Conservation (phyloP, 2,797 vertebrate genomes). For the Dromococcyx pavoninus region DNA sequence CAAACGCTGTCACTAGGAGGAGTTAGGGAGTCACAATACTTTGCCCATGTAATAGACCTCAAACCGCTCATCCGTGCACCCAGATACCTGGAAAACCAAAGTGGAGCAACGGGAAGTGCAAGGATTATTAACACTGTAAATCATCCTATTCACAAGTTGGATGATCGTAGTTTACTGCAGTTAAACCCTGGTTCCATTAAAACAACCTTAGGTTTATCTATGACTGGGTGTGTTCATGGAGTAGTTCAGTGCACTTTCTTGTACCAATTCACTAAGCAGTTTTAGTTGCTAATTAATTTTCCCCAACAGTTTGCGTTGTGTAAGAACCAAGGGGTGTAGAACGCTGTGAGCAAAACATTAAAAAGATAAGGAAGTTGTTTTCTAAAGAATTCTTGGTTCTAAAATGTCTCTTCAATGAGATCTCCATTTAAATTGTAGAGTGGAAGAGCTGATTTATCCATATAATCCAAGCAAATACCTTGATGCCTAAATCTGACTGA, state of each 20-base stretch:
- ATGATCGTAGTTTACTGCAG: background rate
- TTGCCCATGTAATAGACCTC: rapidly evolving
- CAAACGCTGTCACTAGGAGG: constrained; percentile 13
- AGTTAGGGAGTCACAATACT: background rate
- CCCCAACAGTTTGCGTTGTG: background rate
- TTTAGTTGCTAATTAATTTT: background rate
- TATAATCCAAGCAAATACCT: background rate
- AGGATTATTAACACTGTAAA: background rate
- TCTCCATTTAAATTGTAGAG: background rate
- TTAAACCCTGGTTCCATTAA: background rate
- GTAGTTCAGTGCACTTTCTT: background rate
- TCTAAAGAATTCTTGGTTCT: background rate
- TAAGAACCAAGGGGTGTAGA: background rate
- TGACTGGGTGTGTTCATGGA: background rate
- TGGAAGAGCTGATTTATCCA: background rate
- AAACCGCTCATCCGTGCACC: background rate
- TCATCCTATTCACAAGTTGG: background rate
- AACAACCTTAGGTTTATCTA: background rate
- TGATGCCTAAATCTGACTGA: background rate
- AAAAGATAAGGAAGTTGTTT: background rate
- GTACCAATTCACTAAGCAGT: background rate
- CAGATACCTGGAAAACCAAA: background rate
- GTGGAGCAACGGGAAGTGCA: background rate
- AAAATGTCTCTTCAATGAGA: background rate
- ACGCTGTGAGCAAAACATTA: background rate